Evolutionary conservation across 2,797 vertebrate genomes (phyloP).

Genomic region (Peromyscus aztecus): DNA sequence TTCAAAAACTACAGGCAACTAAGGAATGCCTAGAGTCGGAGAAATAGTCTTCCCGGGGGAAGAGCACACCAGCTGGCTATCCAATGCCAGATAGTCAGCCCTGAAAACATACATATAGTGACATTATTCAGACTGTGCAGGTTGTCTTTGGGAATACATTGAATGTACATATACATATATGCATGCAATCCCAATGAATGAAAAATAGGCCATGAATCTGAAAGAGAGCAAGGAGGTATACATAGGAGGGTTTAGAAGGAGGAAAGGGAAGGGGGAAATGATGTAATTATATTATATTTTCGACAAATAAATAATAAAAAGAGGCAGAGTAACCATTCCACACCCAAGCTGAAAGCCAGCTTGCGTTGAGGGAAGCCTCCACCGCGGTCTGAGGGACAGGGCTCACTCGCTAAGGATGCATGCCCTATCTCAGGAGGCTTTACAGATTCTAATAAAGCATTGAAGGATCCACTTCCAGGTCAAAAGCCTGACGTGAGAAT

Average conservation of each 20-base stretch:
- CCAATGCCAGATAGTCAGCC: no score
- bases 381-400: not conserved
- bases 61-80: no score
- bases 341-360: not conserved
- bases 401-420: not conserved
- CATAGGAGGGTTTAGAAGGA: not conserved
- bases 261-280: not conserved
- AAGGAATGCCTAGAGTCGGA: not conserved
- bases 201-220: not conserved
- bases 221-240: not conserved
- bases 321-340: no score
- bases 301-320: not conserved
- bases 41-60: not conserved
- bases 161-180: not conserved
- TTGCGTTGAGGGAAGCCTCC: no score
- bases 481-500: not conserved
- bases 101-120: not conserved
- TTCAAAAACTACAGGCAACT: not conserved
- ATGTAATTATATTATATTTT: not conserved
- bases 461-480: accelerated
- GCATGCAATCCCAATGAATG: not conserved
- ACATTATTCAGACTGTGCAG: not conserved
- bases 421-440: accelerated
- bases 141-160: not conserved
- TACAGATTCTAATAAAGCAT: not conserved